phyloP scores from a whole-genome alignment of 2,797 vertebrate species.

The Urosaurus nigricauda region DNA sequence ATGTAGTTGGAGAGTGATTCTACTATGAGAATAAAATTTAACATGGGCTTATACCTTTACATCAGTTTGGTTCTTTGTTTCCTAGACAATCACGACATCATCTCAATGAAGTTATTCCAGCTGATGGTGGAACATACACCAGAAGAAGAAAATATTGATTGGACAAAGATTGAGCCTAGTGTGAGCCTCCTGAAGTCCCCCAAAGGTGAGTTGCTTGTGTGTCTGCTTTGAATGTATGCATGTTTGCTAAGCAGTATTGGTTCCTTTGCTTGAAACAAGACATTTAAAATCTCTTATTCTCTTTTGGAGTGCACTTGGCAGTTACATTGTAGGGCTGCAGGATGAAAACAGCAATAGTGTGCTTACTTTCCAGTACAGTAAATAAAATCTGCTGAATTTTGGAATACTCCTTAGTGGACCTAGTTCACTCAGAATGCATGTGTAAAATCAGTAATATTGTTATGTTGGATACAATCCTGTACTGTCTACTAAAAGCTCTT shows the following conservation, averaged over 20 bases:
- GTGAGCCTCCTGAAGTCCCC: constrained; percentile 95
- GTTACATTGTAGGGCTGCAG: background rate
- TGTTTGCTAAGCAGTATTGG: background rate
- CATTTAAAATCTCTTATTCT: background rate
- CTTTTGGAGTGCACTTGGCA: background rate
- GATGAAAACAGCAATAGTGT: background rate
- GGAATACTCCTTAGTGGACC: background rate
- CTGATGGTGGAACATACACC: constrained; percentile 94
- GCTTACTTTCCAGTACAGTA: background rate
- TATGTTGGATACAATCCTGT: background rate
- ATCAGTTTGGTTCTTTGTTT: constrained; percentile 36
- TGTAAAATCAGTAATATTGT: background rate
- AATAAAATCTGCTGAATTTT: background rate
- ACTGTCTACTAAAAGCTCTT: background rate
- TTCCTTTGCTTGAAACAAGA: background rate
- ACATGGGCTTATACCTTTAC: background rate
- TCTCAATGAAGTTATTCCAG: constrained; percentile 99
- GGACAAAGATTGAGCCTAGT: constrained; percentile 97
- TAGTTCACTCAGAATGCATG: background rate
- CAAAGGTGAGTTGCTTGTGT: constrained; percentile 84
- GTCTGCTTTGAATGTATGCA: background rate
- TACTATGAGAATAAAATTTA: background rate
- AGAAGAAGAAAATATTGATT: constrained; percentile 94
- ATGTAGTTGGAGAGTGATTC: background rate
- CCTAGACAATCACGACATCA: constrained; percentile 96